phyloP scores from a whole-genome alignment of 2,113 vertebrate genomes.

The Pitta sordida region DNA sequence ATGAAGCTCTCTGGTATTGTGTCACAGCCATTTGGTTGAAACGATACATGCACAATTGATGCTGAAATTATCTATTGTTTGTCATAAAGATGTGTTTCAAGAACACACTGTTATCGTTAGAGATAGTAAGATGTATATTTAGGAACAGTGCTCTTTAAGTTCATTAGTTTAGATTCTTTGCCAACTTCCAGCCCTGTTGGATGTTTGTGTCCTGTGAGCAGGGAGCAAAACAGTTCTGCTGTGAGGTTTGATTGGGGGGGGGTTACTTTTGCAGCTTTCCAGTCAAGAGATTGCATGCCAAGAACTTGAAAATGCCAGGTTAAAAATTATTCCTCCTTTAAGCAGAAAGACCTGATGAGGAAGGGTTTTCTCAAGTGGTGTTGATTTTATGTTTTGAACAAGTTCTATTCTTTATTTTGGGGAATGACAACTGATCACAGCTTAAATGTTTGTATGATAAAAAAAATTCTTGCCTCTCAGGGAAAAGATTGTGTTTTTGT shows the following conservation, averaged over 20 bases:
- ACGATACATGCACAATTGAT: background rate
- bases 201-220: background rate
- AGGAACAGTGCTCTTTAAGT: background rate
- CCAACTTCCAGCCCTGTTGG: background rate
- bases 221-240: background rate
- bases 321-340: background rate
- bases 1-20: background rate
- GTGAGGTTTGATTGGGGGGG: background rate
- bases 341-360: background rate
- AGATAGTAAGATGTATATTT: background rate
- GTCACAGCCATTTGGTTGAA: background rate
- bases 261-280: background rate
- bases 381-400: background rate
- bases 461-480: background rate
- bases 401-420: background rate
- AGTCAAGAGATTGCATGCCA: background rate
- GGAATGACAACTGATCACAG: background rate
- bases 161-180: background rate
- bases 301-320: background rate
- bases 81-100: background rate
- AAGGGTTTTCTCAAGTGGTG: background rate
- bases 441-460: background rate
- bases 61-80: slow-evolving; percentile 31
- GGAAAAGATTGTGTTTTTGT: background rate
- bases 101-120: background rate